These are phyloP conservation scores for Tetanocera ferruginea DNA, from an alignment of 2,888 invertebrate species.

Conservation along the genomic window DNA sequence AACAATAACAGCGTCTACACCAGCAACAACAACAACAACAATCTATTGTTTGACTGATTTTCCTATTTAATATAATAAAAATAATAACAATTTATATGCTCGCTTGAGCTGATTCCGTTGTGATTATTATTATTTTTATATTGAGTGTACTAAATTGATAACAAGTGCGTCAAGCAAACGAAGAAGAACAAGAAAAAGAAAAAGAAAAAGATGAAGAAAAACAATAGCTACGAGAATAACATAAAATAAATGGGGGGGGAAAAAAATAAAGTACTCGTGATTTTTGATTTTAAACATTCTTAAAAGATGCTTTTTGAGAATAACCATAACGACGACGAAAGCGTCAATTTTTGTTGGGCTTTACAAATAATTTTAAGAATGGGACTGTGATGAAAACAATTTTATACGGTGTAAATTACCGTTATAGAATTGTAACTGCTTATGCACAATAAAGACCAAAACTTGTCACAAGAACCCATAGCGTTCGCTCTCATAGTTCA, in stretches of 20 bases:
- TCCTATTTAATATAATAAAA: slow-evolving; percentile 33
- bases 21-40: slow-evolving; percentile 1
- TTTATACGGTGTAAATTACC: too few species aligned
- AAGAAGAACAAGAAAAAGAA: slow-evolving; percentile 20
- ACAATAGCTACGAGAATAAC: slow-evolving; percentile 18
- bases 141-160: slow-evolving; percentile 29
- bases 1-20: slow-evolving; percentile 18
- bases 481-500: too few species aligned
- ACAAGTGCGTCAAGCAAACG: background rate
- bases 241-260: slow-evolving; percentile 34
- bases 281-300: background rate
- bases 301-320: too few species aligned
- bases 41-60: slow-evolving; percentile 31
- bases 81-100: slow-evolving; percentile 21
- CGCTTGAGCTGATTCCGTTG: slow-evolving; percentile 16
- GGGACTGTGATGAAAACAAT: too few species aligned
- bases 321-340: too few species aligned
- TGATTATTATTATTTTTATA: slow-evolving; percentile 14
- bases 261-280: background rate
- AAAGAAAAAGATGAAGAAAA: too few species aligned
- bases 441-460: too few species aligned
- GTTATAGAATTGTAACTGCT: too few species aligned
- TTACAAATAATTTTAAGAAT: too few species aligned
- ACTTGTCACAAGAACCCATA: too few species aligned
- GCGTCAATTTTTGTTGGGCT: too few species aligned